Percentiles rank a stretch among this genome's conserved stretches.
Conservation (phyloP, 2,113 vertebrate species). For the Burhinus bistriatus region DNA sequence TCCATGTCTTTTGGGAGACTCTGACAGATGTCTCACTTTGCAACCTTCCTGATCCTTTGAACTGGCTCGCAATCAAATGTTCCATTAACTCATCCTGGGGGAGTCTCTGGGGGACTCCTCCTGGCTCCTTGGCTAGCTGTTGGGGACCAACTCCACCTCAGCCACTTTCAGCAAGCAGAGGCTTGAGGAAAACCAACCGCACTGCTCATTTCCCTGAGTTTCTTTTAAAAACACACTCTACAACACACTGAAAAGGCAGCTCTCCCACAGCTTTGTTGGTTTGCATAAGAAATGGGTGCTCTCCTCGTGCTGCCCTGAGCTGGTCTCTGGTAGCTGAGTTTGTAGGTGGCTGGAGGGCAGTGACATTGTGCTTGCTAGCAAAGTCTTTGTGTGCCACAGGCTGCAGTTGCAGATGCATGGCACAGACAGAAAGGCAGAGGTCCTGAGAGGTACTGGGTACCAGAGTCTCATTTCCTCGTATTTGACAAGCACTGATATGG, state of each 20-base stretch:
- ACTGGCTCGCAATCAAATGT: neutral
- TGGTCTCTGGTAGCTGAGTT: neutral
- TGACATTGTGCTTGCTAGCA: neutral
- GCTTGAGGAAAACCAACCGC: neutral
- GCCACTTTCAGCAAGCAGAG: neutral
- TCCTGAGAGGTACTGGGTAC: neutral
- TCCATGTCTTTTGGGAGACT: neutral
- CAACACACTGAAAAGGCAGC: neutral
- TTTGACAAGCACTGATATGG: neutral
- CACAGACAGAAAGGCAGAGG: neutral
- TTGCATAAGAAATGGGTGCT: neutral
- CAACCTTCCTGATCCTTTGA: neutral
- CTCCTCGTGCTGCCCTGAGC: neutral
- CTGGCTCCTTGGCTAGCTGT: neutral
- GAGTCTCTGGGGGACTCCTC: neutral
- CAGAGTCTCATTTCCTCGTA: accelerated
- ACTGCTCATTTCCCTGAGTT: neutral
- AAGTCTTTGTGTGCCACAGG: neutral
- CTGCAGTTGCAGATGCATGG: accelerated
- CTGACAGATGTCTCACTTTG: neutral
- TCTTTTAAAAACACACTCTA: neutral
- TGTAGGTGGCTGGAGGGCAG: neutral
- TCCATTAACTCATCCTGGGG: neutral
- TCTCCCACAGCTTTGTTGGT: neutral
- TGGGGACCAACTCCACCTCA: neutral